Evolutionary conservation across 2,888 invertebrate species (phyloP).

Genomic region (Megaustenia siamemsis): DNA sequence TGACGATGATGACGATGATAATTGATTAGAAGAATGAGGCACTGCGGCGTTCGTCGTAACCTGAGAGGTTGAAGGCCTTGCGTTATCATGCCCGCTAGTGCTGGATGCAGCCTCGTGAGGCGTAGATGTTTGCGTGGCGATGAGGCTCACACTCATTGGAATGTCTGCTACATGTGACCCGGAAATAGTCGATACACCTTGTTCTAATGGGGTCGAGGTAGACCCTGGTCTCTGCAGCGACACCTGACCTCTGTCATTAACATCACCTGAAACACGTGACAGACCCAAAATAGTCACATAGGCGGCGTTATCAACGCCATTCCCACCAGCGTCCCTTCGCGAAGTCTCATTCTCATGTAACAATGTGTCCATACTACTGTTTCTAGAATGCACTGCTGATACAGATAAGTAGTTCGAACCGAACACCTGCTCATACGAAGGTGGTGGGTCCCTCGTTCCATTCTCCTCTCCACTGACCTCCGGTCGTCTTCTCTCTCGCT

Average conservation of each 20-base stretch:
- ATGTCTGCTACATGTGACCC: slow-evolving; percentile 39
- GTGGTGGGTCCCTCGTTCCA: slow-evolving; percentile 52
- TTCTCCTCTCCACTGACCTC: slow-evolving; percentile 23
- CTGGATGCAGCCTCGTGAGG: not conserved
- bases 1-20: slow-evolving; percentile 14
- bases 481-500: not conserved
- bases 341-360: slow-evolving; percentile 32
- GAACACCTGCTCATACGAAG: slow-evolving; percentile 60
- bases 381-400: slow-evolving; percentile 38
- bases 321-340: not conserved
- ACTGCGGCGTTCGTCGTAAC: not conserved
- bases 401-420: slow-evolving; percentile 19
- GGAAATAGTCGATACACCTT: slow-evolving; percentile 47
- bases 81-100: not conserved
- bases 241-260: not conserved
- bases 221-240: not conserved
- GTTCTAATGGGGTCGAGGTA: not conserved
- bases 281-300: not conserved
- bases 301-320: not conserved
- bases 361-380: slow-evolving; percentile 38
- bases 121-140: too few relatives aligned
- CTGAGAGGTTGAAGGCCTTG: not conserved
- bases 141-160: not conserved
- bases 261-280: not conserved
- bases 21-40: not conserved